Conservation (phyloP, 1,140 invertebrate species). For the Bombyx mori region DNA sequence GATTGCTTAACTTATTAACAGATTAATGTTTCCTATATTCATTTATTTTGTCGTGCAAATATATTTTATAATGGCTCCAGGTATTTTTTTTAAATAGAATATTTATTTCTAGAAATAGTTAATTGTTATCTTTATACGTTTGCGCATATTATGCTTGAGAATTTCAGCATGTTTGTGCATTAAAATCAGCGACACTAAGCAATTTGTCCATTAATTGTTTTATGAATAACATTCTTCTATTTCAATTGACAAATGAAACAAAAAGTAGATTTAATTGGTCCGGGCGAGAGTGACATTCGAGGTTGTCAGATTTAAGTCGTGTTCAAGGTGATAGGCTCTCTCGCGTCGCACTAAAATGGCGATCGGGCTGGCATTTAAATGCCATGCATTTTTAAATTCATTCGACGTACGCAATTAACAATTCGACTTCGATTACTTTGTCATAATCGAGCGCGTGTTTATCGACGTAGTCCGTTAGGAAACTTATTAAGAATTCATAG, state of each 20-base stretch:
- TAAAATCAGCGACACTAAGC: too few species aligned
- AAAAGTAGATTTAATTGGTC: constrained; percentile 46
- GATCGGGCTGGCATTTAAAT: constrained; percentile 66
- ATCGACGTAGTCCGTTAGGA: constrained; percentile 39
- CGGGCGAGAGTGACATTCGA: constrained; percentile 60
- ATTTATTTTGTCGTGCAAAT: too few species aligned
- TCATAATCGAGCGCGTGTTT: constrained; percentile 46
- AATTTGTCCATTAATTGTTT: too few species aligned
- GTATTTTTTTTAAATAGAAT: too few species aligned
- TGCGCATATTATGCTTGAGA: too few species aligned
- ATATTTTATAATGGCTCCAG: too few species aligned
- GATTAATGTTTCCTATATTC: too few species aligned
- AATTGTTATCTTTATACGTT: too few species aligned
- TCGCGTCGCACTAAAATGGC: constrained; percentile 59
- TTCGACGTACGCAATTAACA: constrained; percentile 60
- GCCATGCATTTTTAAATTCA: constrained; percentile 68
- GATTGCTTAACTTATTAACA: too few species aligned
- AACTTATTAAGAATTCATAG: constrained; percentile 42
- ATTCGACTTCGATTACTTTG: constrained; percentile 61
- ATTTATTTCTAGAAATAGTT: too few species aligned
- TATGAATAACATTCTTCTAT: background rate
- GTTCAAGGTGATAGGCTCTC: constrained; percentile 65
- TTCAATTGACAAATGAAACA: constrained; percentile 19
- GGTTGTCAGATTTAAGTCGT: constrained; percentile 67
- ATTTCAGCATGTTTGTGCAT: too few species aligned